A percentile compares a stretch with the other conserved stretches of the same genome.
These are phyloP conservation scores for Leptopilina clavipes DNA, from an alignment of 1,140 invertebrate species.

Conservation along the genomic window DNA sequence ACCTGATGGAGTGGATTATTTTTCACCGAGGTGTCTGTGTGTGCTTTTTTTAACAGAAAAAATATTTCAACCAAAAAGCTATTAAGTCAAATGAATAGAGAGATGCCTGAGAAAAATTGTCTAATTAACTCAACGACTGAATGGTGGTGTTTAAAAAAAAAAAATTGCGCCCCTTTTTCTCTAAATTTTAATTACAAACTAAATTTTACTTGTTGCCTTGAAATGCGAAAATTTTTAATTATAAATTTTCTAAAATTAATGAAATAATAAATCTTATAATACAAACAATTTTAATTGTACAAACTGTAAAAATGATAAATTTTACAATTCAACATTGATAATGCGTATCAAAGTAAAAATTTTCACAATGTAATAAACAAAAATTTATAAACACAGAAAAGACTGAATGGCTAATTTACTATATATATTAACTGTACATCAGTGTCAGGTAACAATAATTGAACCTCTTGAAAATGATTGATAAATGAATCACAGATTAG, in stretches of 20 bases:
- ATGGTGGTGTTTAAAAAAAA: neutral
- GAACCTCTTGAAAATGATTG: neutral
- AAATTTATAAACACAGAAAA: too few species aligned
- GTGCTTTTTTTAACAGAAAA: neutral
- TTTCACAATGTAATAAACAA: too few species aligned
- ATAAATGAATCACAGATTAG: neutral
- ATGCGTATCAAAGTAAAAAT: too few species aligned
- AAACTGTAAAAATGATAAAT: too few species aligned
- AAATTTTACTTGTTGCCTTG: too few species aligned
- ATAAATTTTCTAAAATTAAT: too few species aligned
- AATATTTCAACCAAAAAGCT: neutral
- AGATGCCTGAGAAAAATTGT: neutral
- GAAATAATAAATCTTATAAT: too few species aligned
- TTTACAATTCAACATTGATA: too few species aligned
- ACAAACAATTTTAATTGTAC: too few species aligned
- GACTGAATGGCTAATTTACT: neutral
- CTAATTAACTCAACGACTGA: neutral
- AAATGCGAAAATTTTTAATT: too few species aligned
- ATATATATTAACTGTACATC: neutral
- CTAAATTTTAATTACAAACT: too few species aligned
- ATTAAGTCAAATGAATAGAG: neutral
- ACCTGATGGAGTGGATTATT: conserved; percentile 16
- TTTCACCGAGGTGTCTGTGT: neutral
- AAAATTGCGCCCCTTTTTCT: too few species aligned
- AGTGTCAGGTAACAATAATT: neutral